Base-by-base conservation (phyloP, 2,797 vertebrate species). In the Lepus oiostolus region DNA sequence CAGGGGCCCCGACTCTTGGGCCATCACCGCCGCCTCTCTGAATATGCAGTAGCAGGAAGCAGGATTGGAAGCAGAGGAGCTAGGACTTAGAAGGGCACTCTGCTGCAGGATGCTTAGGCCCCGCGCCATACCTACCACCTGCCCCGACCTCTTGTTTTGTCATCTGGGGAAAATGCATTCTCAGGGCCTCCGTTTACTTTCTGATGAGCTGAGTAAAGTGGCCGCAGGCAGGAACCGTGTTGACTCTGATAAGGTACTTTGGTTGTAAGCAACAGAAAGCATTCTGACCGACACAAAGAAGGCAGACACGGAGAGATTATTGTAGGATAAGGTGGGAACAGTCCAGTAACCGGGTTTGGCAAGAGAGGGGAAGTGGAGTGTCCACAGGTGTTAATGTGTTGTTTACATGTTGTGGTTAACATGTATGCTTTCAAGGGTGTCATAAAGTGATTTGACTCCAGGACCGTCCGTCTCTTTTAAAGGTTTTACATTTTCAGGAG, bases 401-500 rank as follows among this genome's bases (percentile, higher is more conserved):
- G 54, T 58, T 58, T 17, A 58, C 54, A 58, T 17, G 5, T 14
- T 5, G 6, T 58, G 11, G 7, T 80, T 32, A 71, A 74, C 16
- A 1, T 35, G 70, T 26, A 17, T 83, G 7, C 22, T 76, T 74
- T 76, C 42, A 62, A 30, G 72, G 30, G 26, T 60, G 28, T 90
- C 58, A 11, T 4, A 35, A 38, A 83, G 26, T 82, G 32, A 65
- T 60, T 79, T 52, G 38, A 12, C 54, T 67, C 62, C 60, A 95
- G 0, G 60, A 50, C 70, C 58, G 52, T 67, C 32, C 54, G 0
- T 58, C 24, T 54, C 68, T 75, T 24, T 77, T 79, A n/a, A 52
- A 67, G n/a, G 24, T 90, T 88, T 95, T 50, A 11, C 28, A 50
- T 77, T 85, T 92, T 96, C n/a, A 77, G 70, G 79, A 90, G 63